These are phyloP conservation scores for Clytia hemisphaerica DNA, from an alignment of 30 jellyfish, hydroid and myxozoan genomes.

Conservation along the genomic window DNA sequence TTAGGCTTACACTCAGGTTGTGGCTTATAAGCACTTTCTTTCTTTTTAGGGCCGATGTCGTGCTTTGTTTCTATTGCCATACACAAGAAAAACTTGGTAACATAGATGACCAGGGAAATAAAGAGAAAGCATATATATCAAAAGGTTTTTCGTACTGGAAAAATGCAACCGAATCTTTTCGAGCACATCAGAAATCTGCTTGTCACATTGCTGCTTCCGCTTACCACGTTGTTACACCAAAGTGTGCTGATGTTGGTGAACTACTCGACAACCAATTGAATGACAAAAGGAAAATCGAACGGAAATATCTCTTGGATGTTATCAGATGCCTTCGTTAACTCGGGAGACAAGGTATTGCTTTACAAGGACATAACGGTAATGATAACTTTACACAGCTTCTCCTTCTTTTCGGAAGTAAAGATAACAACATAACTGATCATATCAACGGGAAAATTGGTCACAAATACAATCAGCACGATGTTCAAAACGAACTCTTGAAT, in stretches of 20 bases:
- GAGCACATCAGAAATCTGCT: background rate
- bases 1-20: too few species aligned
- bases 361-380: slow-evolving; percentile 24
- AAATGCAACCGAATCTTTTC: background rate
- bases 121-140: background rate
- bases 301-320: slow-evolving; percentile 23
- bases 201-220: background rate
- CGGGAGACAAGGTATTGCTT: slow-evolving; percentile 32
- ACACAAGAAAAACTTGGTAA: background rate
- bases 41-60: too few species aligned
- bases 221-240: slow-evolving; percentile 12
- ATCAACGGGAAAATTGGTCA: slow-evolving; percentile 25
- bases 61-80: too few species aligned
- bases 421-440: slow-evolving; percentile 23
- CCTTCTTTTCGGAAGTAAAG: slow-evolving; percentile 25
- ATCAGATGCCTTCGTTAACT: slow-evolving; percentile 22
- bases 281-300: background rate
- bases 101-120: background rate
- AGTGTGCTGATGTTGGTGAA: slow-evolving; percentile 13
- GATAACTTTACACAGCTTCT: slow-evolving; percentile 27
- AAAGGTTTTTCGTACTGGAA: background rate
- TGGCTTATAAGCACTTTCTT: too few species aligned
- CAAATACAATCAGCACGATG: slow-evolving; percentile 20
- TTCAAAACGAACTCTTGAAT: slow-evolving; percentile 30
- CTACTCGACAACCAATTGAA: slow-evolving; percentile 1